Evolutionary conservation across 1,140 invertebrate genomes (phyloP).

Genomic region (Atta texana): DNA sequence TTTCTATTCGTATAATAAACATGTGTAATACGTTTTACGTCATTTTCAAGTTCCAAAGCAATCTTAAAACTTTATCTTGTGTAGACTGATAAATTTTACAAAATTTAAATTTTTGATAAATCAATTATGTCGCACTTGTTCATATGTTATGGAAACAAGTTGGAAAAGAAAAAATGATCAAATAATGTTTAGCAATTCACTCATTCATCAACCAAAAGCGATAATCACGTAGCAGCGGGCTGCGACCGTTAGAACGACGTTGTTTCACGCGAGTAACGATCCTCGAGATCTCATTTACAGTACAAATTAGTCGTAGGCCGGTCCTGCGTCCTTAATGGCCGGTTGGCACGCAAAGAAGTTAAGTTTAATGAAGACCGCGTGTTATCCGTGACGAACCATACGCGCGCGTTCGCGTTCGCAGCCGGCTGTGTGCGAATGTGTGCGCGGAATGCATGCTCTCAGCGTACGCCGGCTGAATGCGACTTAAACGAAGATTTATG

Average conservation of each 20-base stretch:
- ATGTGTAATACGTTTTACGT: not conserved
- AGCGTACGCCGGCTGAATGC: constrained; percentile 79
- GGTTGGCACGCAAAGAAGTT: constrained; percentile 83
- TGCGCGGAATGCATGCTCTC: constrained; percentile 40
- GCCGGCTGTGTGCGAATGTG: constrained; percentile 30
- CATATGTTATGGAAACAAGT: not conserved
- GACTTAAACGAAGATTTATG: constrained; percentile 86
- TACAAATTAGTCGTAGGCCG: constrained; percentile 85
- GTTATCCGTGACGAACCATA: constrained; percentile 83
- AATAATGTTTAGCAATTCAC: constrained; percentile 28
- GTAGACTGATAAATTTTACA: not conserved
- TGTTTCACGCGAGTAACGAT: constrained; percentile 77
- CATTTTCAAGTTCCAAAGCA: not conserved
- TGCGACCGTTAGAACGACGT: constrained; percentile 54
- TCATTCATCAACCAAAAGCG: constrained; percentile 29
- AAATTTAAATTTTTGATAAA: not conserved
- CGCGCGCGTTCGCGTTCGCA: constrained; percentile 45
- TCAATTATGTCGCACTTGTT: not conserved
- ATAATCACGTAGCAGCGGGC: constrained; percentile 32
- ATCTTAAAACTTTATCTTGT: not conserved
- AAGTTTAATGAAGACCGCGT: constrained; percentile 85
- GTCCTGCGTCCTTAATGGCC: constrained; percentile 81
- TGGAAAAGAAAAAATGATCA: not conserved
- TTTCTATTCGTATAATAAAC: not conserved
- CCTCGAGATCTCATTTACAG: constrained; percentile 84